Evolutionary conservation across 2,797 vertebrate genomes (phyloP).

Genomic region (Lacerta agilis): DNA sequence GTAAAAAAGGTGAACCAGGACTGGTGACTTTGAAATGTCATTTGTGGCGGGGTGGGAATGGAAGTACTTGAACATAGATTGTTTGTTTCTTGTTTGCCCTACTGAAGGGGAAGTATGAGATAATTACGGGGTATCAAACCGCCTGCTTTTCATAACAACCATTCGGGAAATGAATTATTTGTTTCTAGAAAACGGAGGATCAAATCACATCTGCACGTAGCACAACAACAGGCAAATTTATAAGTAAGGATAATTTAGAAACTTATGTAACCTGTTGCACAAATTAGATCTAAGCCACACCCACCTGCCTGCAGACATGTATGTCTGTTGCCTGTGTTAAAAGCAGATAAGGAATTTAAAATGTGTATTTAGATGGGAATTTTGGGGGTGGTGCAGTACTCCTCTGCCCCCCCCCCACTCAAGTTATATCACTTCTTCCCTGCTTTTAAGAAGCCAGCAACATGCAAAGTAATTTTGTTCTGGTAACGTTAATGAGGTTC

Average conservation of each 20-base stretch:
- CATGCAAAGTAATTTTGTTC: conserved; percentile 24
- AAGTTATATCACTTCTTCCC: not conserved
- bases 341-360: not conserved
- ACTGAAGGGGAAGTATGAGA: not conserved
- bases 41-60: not conserved
- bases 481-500: conserved; percentile 62
- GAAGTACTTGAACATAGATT: not conserved
- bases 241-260: not conserved
- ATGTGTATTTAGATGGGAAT: not conserved
- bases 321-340: not conserved
- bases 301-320: not conserved
- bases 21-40: not conserved
- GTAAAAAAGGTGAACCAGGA: not conserved
- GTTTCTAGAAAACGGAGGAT: not conserved
- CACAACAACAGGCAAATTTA: not conserved
- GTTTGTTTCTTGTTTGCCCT: accelerated
- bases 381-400: not conserved
- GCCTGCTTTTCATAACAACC: accelerated
- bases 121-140: not conserved
- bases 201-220: not conserved
- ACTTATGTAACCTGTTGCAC: not conserved
- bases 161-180: accelerated
- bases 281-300: not conserved
- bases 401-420: not conserved
- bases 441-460: not conserved